Evolutionary conservation across 92 coral and sea anemone genomes (phyloP).

Genomic region (Parazoanthus darwini): DNA sequence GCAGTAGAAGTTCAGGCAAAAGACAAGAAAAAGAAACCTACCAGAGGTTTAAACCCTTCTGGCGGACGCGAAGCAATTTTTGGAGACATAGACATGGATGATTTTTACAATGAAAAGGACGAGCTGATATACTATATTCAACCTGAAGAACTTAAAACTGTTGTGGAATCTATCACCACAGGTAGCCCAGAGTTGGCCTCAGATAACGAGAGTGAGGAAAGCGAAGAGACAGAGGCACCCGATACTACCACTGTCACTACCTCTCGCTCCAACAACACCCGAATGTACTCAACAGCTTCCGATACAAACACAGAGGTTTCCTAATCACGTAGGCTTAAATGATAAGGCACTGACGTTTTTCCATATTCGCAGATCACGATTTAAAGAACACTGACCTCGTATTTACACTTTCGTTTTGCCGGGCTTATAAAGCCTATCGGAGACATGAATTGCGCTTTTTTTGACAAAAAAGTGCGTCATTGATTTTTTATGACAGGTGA

Average conservation of each 20-base stretch:
- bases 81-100: conserved; percentile 80
- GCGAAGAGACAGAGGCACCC: conserved; percentile 2
- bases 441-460: too few relatives aligned
- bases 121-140: conserved; percentile 75
- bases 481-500: too few relatives aligned
- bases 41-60: neutral
- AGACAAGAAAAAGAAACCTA: conserved; percentile 30
- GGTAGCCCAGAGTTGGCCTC: conserved; percentile 1
- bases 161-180: conserved; percentile 49
- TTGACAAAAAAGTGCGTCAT: too few relatives aligned
- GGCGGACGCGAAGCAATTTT: conserved; percentile 66
- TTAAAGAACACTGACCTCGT: too few relatives aligned
- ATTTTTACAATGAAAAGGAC: conserved; percentile 75
- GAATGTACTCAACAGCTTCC: neutral
- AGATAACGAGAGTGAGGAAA: conserved; percentile 15
- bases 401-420: too few relatives aligned
- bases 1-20: conserved; percentile 38
- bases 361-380: neutral
- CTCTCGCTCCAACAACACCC: conserved; percentile 6
- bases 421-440: too few relatives aligned
- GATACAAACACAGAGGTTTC: conserved; percentile 7
- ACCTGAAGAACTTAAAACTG: conserved; percentile 62
- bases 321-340: neutral
- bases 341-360: neutral
- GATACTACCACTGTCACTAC: conserved; percentile 18